Evolutionary conservation across 1,140 invertebrate genomes (phyloP).

Genomic region (Thereuonema tuberculata): DNA sequence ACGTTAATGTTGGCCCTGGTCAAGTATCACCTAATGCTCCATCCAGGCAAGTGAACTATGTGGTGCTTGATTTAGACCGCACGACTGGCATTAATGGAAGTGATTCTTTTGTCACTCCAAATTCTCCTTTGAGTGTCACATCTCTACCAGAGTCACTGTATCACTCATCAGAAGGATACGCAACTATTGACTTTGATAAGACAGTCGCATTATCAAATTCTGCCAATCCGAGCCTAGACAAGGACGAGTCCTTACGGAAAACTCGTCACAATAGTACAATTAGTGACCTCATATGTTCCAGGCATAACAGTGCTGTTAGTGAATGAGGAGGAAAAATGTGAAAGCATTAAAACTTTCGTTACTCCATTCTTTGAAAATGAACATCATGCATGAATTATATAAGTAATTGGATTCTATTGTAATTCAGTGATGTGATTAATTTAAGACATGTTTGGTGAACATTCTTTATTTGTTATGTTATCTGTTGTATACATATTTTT

Average conservation of each 20-base stretch:
- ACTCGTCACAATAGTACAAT: slow-evolving; percentile 35
- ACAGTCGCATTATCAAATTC: slow-evolving; percentile 56
- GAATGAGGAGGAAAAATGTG: too few relatives aligned
- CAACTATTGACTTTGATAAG: slow-evolving; percentile 85
- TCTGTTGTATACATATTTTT: too few relatives aligned
- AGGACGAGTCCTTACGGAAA: slow-evolving; percentile 29
- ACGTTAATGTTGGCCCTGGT: slow-evolving; percentile 12
- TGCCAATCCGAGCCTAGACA: slow-evolving; percentile 21
- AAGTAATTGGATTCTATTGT: too few relatives aligned
- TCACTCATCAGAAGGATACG: slow-evolving; percentile 54
- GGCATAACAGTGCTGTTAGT: slow-evolving; percentile 15
- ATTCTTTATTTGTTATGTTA: too few relatives aligned
- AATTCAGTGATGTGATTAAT: too few relatives aligned
- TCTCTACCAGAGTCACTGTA: slow-evolving; percentile 24
- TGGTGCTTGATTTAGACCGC: slow-evolving; percentile 53
- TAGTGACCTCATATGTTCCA: slow-evolving; percentile 17
- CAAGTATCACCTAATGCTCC: background rate
- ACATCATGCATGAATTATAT: too few relatives aligned
- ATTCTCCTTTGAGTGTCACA: slow-evolving; percentile 36
- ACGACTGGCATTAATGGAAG: slow-evolving; percentile 11
- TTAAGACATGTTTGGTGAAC: too few relatives aligned
- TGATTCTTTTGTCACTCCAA: slow-evolving; percentile 29
- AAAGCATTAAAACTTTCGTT: too few relatives aligned
- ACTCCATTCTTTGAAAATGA: too few relatives aligned
- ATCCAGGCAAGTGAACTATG: slow-evolving; percentile 48